Base-by-base conservation (phyloP, 2,888 invertebrate genomes). In the Chalcosyrphus nemorum region DNA sequence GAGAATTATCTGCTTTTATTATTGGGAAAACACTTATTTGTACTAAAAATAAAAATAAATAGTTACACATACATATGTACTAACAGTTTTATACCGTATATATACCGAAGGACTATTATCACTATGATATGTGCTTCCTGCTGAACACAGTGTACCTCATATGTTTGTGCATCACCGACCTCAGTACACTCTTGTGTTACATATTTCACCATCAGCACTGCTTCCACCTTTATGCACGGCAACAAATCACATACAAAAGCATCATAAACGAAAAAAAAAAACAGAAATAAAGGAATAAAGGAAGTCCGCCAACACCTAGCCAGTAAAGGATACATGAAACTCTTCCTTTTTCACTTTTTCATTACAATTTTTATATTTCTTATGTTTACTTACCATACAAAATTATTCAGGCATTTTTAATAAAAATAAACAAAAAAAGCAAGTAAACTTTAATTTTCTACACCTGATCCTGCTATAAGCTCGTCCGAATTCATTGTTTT, bases 161-260 rank as follows among this genome's bases (percentile, higher is more conserved):
- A 24, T 24, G 24, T 4, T 24, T 32, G 32, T 32, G 24, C 24
- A 24, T n/a, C 35, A 29, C 29, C 29, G 5, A 29, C 7, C 29
- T 7, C 5, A 3, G n/a, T 2, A 35, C 2, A 35, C n/a, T n/a
- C 0, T 24, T 5, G 1, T 50, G 27, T 24, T 4, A 5, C 21
- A 50, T 50, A 50, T 24, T 24, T n/a, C 50, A 13, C 47, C 13
- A 50, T 57, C 21, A 57, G 2, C 9, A 56, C 19, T 15, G 15
- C 11, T 45, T 43, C 24, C 43, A 45, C 35, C 47, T 54, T 65
- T 56, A 56, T 45, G 56, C 56, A 19, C 54, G 38, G 38, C 56
- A 75, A 65, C 65, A 75, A 43, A 54, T 35, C 32, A 74, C 47
- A 71, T 7, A 35, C 13, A 13, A 27, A 21, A 38, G 47, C 7